Base-by-base conservation (phyloP, 92 coral and sea anemone species). In the Parazoanthus darwini region DNA sequence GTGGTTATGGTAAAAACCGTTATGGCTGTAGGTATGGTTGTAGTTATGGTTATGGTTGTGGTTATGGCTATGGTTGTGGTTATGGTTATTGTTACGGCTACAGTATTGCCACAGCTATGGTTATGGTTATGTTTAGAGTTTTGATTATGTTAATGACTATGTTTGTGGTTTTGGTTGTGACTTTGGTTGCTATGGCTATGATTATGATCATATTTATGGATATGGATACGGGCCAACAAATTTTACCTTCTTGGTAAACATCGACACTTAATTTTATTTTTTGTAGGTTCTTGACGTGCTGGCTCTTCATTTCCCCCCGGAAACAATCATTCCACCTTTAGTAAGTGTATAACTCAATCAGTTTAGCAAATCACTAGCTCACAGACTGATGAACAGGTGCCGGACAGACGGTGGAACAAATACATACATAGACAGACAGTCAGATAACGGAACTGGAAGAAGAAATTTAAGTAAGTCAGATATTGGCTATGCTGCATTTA, bases 301-400 rank as follows among this genome's bases (percentile, higher is more conserved):
- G 80, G 99, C 99, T 29, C 96, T 95, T 26, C 98, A 97, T 86
- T 93, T 95, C 35, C 96, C 99, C 1, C 99, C 99, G 38, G 99
- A 97, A 85, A 89, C 95, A 67, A 93, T 97, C 67, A 94, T 97
- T 80, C 98, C 99, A 74, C 99, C 98, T 20, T 87, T 96, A 96
- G 99, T 96, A 89, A 76, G 26, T 44, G 77, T 20, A 13, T 3
- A 15, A 33, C 8, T 22, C 7, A 25, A 70, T 43, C 68, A 56
- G 73, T 63, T 39, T 25, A 5, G 22, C 38, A 14, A 18, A 29
- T 29, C 33, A 0, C 0, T 74, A 42, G 9, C 48, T 42, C n/a
- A 1, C 79, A 75, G 18, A 42, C 42, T 13, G n/a, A 29, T 29
- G 33, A 29, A 35, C 58, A 51, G 58, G 18, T 18, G 5, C 13